phyloP scores from a whole-genome alignment of 2,888 invertebrate species.

The Andrena fulva region DNA sequence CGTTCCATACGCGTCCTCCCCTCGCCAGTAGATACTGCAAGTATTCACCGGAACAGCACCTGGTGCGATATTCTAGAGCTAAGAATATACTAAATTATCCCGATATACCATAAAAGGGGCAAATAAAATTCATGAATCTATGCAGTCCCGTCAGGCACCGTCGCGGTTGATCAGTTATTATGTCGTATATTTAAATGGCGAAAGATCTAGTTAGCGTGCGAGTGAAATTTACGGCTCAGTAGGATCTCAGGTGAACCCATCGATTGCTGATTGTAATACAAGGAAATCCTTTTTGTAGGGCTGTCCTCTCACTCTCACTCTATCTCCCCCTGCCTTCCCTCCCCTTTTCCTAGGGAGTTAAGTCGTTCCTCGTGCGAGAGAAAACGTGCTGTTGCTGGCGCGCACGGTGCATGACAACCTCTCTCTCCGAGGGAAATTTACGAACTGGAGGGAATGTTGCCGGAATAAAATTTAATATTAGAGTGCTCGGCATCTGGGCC shows the following conservation, averaged over 20 bases:
- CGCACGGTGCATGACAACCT: conserved; percentile 8
- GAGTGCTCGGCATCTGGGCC: conserved; percentile 36
- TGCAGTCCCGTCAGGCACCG: neutral
- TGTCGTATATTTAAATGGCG: neutral
- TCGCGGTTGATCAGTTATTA: conserved; percentile 24
- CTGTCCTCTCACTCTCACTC: neutral
- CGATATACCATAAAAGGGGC: neutral
- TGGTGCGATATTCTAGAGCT: neutral
- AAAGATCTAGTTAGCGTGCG: conserved; percentile 26
- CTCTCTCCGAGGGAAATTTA: conserved; percentile 48
- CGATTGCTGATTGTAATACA: conserved; percentile 35
- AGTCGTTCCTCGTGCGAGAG: conserved; percentile 9
- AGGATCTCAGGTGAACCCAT: conserved; percentile 7
- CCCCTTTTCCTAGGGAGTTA: neutral
- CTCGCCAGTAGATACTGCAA: neutral
- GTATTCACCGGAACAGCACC: neutral
- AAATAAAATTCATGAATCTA: conserved; percentile 11
- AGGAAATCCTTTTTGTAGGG: neutral
- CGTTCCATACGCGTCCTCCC: too few species aligned
- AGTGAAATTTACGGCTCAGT: conserved; percentile 21
- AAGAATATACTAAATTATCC: neutral
- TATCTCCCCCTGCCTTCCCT: neutral
- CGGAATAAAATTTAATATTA: conserved; percentile 56
- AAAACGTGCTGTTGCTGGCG: conserved; percentile 2
- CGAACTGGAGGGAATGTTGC: conserved; percentile 29